A percentile compares a stretch with the other conserved stretches of the same genome.
These are phyloP conservation scores for Rhinophrynus dorsalis DNA, from an alignment of 2,797 vertebrate genomes.

Conservation along the genomic window DNA sequence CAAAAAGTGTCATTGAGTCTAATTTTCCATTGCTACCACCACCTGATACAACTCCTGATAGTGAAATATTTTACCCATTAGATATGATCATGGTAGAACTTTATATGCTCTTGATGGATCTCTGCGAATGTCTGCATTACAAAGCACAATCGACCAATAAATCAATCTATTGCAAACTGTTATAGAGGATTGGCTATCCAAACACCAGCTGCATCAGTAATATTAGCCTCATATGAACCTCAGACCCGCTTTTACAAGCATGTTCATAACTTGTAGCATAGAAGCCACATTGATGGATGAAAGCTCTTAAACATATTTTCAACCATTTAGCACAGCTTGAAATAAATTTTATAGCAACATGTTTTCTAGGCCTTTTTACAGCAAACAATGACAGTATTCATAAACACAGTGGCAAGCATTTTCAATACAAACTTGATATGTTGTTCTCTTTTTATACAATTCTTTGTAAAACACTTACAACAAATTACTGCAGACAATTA, in stretches of 20 bases:
- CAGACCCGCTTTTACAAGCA: not conserved
- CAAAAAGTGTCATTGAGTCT: too few species aligned
- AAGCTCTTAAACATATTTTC: constrained; percentile 39
- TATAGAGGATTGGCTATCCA: not conserved
- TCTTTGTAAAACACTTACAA: constrained; percentile 9
- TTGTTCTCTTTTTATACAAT: constrained; percentile 6
- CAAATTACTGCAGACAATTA: not conserved
- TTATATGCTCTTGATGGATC: too few species aligned
- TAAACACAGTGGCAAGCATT: not conserved
- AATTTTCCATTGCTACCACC: too few species aligned
- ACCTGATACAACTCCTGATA: too few species aligned
- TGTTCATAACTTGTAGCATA: not conserved
- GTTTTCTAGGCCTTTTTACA: not conserved
- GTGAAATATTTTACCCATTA: too few species aligned
- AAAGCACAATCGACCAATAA: too few species aligned
- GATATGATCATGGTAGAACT: too few species aligned
- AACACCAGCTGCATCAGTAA: not conserved
- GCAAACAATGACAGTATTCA: constrained; percentile 49
- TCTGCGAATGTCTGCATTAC: too few species aligned
- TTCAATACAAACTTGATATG: not conserved
- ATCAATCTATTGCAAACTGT: too few species aligned
- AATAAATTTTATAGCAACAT: constrained; percentile 43
- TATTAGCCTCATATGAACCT: not conserved
- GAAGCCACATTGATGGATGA: not conserved
- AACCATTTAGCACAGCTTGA: constrained; percentile 24